These are phyloP conservation scores for Eulemur mongoz DNA, from an alignment of 2,797 vertebrate species.

Conservation along the genomic window DNA sequence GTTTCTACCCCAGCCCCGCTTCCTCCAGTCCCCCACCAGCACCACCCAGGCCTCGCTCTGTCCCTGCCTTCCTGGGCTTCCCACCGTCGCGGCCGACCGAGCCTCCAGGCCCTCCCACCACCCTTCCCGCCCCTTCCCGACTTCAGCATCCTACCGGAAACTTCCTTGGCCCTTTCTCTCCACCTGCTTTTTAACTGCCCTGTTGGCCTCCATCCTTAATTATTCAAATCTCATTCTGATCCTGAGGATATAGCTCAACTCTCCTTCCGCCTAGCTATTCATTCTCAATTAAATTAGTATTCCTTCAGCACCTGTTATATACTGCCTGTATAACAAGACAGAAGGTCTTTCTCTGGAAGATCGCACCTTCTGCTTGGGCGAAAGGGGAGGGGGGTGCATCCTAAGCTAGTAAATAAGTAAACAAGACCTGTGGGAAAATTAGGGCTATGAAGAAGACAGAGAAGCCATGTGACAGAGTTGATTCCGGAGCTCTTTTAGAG, in stretches of 20 bases:
- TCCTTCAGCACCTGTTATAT: neutral
- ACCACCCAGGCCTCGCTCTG: neutral
- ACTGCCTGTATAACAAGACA: neutral
- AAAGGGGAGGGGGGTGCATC: neutral
- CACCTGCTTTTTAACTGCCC: neutral
- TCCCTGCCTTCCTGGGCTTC: rapidly evolving
- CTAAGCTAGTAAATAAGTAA: neutral
- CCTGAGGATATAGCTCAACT: neutral
- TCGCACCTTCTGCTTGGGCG: neutral
- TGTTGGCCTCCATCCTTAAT: neutral
- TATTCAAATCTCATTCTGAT: neutral
- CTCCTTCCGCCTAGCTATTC: neutral
- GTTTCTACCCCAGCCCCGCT: neutral
- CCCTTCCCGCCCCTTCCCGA: neutral
- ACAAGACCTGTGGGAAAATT: neutral
- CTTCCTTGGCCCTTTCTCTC: neutral
- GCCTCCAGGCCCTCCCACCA: neutral
- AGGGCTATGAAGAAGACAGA: neutral
- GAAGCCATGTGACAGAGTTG: neutral
- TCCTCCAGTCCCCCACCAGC: rapidly evolving
- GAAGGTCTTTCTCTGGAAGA: neutral
- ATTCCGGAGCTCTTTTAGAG: neutral
- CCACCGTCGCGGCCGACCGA: neutral
- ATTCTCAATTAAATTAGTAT: neutral
- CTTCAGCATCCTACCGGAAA: neutral